Evolutionary conservation across 1,140 invertebrate species (phyloP).

Genomic region (Calliphora vicina): DNA sequence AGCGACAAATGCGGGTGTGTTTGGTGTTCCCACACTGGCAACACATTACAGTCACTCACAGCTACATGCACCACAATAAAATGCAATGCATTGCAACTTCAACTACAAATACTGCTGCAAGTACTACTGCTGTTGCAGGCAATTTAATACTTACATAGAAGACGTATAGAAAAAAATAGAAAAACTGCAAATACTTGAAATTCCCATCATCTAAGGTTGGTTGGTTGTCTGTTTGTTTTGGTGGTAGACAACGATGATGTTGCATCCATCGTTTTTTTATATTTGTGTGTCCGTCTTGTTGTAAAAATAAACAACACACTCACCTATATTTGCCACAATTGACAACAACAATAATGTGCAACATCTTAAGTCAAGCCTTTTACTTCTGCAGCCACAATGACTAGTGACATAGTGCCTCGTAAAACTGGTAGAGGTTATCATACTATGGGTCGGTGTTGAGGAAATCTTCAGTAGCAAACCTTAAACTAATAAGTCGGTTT

Average conservation of each 20-base stretch:
- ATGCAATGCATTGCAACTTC: not conserved
- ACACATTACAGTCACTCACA: not conserved
- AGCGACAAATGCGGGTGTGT: conserved; percentile 30
- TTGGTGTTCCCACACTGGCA: conserved; percentile 30
- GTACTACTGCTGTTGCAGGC: not conserved
- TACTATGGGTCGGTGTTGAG: not conserved
- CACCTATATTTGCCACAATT: conserved; percentile 36
- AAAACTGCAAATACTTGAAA: conserved; percentile 26
- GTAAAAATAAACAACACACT: conserved; percentile 31
- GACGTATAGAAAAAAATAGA: not conserved
- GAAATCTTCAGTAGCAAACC: no score
- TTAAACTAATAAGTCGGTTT: no score
- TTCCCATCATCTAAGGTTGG: conserved; percentile 30
- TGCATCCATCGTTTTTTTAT: not conserved
- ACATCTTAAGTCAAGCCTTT: conserved; percentile 26
- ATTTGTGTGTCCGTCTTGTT: not conserved
- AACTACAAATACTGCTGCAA: not conserved
- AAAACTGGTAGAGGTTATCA: conserved; percentile 1
- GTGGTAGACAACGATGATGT: not conserved
- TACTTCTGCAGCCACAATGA: conserved; percentile 7
- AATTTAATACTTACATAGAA: not conserved
- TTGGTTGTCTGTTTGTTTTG: not conserved
- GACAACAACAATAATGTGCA: conserved; percentile 32
- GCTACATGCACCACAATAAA: not conserved
- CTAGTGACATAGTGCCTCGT: conserved; percentile 21